Percentiles rank a stretch among this genome's conserved stretches.
phyloP scores from a whole-genome alignment of 1,140 invertebrate genomes.

The Drosophila bocki region DNA sequence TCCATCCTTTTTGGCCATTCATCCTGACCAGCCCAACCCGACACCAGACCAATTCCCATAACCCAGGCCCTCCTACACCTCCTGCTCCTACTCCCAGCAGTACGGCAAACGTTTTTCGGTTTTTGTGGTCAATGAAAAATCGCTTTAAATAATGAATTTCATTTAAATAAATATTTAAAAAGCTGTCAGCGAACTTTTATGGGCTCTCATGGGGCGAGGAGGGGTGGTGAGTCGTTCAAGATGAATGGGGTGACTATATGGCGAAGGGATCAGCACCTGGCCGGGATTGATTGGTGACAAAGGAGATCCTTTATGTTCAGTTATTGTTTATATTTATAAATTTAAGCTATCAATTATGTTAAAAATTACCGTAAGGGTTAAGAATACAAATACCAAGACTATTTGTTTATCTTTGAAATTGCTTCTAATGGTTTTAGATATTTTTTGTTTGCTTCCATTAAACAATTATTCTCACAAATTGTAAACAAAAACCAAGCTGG shows the following conservation, averaged over 20 bases:
- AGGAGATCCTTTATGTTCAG: not conserved
- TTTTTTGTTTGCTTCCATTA: not conserved
- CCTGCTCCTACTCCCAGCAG: conserved; percentile 8
- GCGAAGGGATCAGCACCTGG: conserved; percentile 24
- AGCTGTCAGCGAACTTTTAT: conserved; percentile 72
- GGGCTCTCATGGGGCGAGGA: conserved; percentile 30
- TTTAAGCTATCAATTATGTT: conserved; percentile 9
- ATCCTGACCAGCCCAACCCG: conserved; percentile 11
- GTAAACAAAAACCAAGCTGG: not conserved
- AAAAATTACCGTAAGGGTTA: not conserved
- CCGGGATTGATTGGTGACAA: conserved; percentile 37
- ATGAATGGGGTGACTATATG: conserved; percentile 17
- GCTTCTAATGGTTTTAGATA: too few species aligned
- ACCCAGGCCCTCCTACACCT: not conserved
- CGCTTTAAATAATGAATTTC: conserved; percentile 78
- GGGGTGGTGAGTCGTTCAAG: not conserved
- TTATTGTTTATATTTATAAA: conserved; percentile 1
- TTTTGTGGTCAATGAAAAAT: conserved; percentile 80
- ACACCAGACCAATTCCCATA: conserved; percentile 3
- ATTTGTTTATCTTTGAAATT: not conserved
- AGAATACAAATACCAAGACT: too few species aligned
- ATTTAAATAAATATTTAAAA: conserved; percentile 83
- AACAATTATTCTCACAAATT: not conserved
- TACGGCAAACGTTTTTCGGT: conserved; percentile 76
- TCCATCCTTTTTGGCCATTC: conserved; percentile 29